These are phyloP conservation scores for Hystrix cristata DNA, from an alignment of 2,113 vertebrate genomes.

Conservation along the genomic window DNA sequence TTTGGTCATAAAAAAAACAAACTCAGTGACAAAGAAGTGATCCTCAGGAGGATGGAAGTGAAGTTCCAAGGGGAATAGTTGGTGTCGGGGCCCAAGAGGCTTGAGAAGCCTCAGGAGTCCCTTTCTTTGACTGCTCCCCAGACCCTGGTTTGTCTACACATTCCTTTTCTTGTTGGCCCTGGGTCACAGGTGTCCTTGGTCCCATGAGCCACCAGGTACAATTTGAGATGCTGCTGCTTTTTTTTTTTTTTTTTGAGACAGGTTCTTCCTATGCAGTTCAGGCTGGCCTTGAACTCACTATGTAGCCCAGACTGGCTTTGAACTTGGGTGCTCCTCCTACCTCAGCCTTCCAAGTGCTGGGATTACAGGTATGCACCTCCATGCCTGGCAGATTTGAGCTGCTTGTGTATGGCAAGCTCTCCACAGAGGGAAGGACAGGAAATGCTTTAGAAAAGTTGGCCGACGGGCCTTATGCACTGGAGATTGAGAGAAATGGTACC, in stretches of 20 bases:
- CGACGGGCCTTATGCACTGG: neutral
- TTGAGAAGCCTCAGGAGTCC: no score
- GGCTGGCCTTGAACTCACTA: no score
- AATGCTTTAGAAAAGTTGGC: neutral
- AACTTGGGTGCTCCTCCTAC: neutral
- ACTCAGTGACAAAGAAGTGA: neutral
- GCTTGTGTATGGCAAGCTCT: neutral
- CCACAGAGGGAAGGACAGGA: neutral
- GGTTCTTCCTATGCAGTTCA: no score
- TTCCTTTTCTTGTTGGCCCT: neutral
- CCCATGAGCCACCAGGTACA: neutral
- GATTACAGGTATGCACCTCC: neutral
- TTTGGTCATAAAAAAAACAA: neutral
- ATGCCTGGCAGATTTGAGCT: neutral
- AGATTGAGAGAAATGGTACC: neutral
- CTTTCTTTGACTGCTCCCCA: neutral
- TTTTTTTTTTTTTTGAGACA: neutral
- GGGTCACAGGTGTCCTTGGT: neutral
- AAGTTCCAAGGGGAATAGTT: neutral
- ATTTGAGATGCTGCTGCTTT: no score
- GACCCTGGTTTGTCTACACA: accelerated
- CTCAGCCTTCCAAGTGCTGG: neutral
- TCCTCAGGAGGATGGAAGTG: neutral
- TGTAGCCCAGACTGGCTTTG: no score
- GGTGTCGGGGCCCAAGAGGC: neutral